Evolutionary conservation across 2,888 invertebrate genomes (phyloP).

Genomic region (Ganaspis brasiliensis): DNA sequence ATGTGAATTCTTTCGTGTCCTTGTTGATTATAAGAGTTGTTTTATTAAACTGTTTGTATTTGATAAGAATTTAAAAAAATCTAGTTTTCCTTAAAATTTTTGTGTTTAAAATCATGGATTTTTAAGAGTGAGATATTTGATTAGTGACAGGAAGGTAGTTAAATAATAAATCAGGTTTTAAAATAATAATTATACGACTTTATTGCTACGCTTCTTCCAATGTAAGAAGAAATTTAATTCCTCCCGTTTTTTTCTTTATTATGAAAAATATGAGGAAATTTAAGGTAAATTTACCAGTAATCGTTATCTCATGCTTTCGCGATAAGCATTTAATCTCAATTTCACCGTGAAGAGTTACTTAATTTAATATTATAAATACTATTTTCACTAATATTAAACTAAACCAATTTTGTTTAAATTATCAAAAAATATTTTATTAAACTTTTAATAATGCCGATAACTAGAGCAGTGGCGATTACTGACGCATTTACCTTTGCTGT

Average conservation of each 20-base stretch:
- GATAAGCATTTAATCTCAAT: too few species aligned
- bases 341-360: too few species aligned
- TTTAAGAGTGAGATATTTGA: slow-evolving; percentile 1
- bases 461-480: too few species aligned
- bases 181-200: slow-evolving; percentile 11
- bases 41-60: slow-evolving; percentile 6
- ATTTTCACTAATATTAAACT: too few species aligned
- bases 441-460: too few species aligned
- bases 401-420: too few species aligned
- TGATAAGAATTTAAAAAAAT: slow-evolving; percentile 9
- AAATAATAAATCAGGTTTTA: not conserved
- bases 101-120: not conserved
- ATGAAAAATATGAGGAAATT: slow-evolving; percentile 25
- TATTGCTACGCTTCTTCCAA: slow-evolving; percentile 16
- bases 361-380: too few species aligned
- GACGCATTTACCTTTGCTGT: too few species aligned
- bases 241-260: not conserved
- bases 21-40: slow-evolving; percentile 2
- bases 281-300: too few species aligned
- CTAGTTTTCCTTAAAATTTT: not conserved
- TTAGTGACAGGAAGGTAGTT: slow-evolving; percentile 17
- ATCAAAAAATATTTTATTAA: too few species aligned
- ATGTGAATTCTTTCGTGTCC: not conserved
- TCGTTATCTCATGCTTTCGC: too few species aligned
- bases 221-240: slow-evolving; percentile 30